Conservation (phyloP, 2,797 vertebrate species). For the Manis pentadactyla region DNA sequence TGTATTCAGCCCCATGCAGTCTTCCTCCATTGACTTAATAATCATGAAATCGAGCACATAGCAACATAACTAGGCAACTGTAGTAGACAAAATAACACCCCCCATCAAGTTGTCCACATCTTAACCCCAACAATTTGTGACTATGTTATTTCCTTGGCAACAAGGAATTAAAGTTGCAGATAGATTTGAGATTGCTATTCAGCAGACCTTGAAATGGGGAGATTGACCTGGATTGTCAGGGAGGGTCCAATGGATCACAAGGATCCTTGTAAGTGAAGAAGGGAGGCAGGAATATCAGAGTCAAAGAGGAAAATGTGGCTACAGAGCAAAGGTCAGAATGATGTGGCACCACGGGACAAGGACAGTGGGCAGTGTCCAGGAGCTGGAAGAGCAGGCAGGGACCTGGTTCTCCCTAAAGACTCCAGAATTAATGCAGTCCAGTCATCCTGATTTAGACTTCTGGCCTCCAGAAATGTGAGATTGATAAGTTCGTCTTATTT, state of each 20-base stretch:
- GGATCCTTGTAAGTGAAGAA: neutral
- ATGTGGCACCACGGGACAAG: rapidly evolving
- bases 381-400: neutral
- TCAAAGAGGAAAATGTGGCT: too few species aligned
- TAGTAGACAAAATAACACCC: rapidly evolving
- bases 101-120: rapidly evolving
- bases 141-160: neutral
- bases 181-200: neutral
- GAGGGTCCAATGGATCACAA: neutral
- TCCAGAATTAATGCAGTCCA: neutral
- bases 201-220: neutral
- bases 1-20: neutral
- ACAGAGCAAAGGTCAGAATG: neutral
- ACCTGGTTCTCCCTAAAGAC: neutral
- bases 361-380: rapidly evolving
- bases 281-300: neutral
- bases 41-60: neutral
- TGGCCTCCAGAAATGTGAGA: neutral
- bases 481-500: neutral
- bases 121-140: neutral
- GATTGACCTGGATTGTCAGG: neutral
- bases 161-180: neutral
- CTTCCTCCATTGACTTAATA: neutral
- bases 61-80: neutral
- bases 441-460: neutral